Percentiles rank a stretch among this genome's conserved stretches.
Conservation (phyloP, 2,113 vertebrate species). For the Urocitellus parryii region DNA sequence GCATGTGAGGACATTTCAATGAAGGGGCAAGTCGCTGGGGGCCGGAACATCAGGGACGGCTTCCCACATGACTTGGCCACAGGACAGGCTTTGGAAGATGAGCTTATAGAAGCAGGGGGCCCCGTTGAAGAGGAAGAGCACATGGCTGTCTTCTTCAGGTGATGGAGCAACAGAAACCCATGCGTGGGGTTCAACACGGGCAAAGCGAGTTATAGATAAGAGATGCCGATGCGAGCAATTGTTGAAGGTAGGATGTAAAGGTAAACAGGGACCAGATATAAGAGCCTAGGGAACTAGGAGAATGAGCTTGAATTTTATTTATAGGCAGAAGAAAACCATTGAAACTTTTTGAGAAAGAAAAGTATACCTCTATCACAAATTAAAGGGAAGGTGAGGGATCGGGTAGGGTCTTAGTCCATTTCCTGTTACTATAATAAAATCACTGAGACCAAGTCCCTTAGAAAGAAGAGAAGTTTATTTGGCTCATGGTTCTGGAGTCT, state of each 20-base stretch:
- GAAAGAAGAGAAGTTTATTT: neutral
- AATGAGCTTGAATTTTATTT: neutral
- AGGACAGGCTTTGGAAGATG: neutral
- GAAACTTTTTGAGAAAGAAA: neutral
- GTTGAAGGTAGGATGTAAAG: neutral
- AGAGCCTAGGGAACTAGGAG: neutral
- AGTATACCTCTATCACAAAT: neutral
- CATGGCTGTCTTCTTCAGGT: fast-evolving
- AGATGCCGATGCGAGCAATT: neutral
- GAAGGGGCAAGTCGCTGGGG: neutral
- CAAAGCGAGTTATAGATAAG: fast-evolving
- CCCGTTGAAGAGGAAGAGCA: neutral
- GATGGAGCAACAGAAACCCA: neutral
- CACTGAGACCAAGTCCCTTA: neutral
- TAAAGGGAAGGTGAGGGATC: neutral
- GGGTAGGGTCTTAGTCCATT: neutral
- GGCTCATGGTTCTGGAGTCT: neutral
- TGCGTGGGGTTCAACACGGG: fast-evolving
- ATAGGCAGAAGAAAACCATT: neutral
- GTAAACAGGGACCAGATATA: too few species aligned
- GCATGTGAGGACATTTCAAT: neutral
- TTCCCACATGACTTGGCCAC: neutral
- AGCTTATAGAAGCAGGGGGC: neutral
- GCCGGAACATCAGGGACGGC: neutral
- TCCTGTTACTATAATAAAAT: neutral